Evolutionary conservation across 2,113 vertebrate species (phyloP), one percentile per base, ranked within the genome.

Genomic region (Cygnus buccinator): DNA sequence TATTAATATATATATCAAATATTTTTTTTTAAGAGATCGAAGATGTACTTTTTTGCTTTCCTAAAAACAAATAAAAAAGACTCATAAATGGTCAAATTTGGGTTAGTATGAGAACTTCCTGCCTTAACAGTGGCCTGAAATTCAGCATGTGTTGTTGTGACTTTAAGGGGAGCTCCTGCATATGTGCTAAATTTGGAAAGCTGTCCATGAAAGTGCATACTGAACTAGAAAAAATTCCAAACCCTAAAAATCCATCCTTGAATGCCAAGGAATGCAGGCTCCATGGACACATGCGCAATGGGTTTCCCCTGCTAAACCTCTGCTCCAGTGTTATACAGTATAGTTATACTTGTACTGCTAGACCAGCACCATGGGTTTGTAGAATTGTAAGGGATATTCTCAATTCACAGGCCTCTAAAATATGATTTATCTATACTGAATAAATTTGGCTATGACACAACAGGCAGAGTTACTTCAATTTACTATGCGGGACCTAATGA

Each of bases 341-440:
- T 63, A 46, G 17, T 55, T 74, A 68, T 63, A 59, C 78, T 90
- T 87, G 86, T 91, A 43, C 77, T 65, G 71, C 50, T 50, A 67
- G 94, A 76, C 19, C 22, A 82, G 78, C 37, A 62, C 41, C 31
- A 2, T 12, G 50, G 73, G 65, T 8, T 61, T 71, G 65, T 44
- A 22, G 46, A 87, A 84, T 33, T 81, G 12, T 31, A 43, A 25
- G 43, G 39, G 52, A 16, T 83, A 77, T 54, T 90, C 76, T 87
- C 39, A 76, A 35, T 88, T 93, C 63, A 65, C 68, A 73, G 75
- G 66, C 44, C 79, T 94, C 59, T 61, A 54, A 90, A 94, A 65
- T 76, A 58, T 48, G 28, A 79, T 87, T 94, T 97, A 87, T 87
- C 67, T 76, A 76, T 46, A 70, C 85, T 90, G 87, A 96, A 76